Evolutionary conservation across 1,140 invertebrate genomes (phyloP).

Genomic region (Zaprionus lachaisei): DNA sequence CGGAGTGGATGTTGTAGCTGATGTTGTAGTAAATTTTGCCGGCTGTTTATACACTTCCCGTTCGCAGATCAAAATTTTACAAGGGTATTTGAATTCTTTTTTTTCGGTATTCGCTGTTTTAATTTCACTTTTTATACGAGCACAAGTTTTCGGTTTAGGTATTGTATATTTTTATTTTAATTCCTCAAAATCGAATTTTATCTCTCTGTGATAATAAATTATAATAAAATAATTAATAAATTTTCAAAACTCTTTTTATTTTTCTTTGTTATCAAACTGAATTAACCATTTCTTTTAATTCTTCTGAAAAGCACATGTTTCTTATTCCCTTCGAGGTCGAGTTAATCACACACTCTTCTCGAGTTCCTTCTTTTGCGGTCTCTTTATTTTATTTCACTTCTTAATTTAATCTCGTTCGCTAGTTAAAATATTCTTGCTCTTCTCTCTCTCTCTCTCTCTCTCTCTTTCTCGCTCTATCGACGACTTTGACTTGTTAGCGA

Average conservation of each 20-base stretch:
- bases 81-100: slow-evolving; percentile 10
- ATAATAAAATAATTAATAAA: slow-evolving; percentile 1
- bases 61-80: slow-evolving; percentile 38
- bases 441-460: background rate
- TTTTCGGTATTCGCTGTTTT: slow-evolving; percentile 25
- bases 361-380: slow-evolving; percentile 17
- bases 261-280: background rate
- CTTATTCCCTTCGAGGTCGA: slow-evolving; percentile 4
- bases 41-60: slow-evolving; percentile 59
- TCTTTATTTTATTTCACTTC: slow-evolving; percentile 18
- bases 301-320: slow-evolving; percentile 30
- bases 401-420: slow-evolving; percentile 11
- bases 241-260: background rate
- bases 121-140: slow-evolving; percentile 29
- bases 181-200: slow-evolving; percentile 20
- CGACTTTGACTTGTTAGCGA: slow-evolving; percentile 18
- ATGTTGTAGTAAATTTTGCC: slow-evolving; percentile 74
- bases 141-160: slow-evolving; percentile 34
- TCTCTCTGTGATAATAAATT: slow-evolving; percentile 11
- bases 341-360: slow-evolving; percentile 7
- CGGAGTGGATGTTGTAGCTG: slow-evolving; percentile 52
- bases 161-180: slow-evolving; percentile 51
- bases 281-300: background rate
- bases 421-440: background rate
- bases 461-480: background rate